Conservation (phyloP, 2,797 vertebrate species). For the Oceanodroma leucorhoa region DNA sequence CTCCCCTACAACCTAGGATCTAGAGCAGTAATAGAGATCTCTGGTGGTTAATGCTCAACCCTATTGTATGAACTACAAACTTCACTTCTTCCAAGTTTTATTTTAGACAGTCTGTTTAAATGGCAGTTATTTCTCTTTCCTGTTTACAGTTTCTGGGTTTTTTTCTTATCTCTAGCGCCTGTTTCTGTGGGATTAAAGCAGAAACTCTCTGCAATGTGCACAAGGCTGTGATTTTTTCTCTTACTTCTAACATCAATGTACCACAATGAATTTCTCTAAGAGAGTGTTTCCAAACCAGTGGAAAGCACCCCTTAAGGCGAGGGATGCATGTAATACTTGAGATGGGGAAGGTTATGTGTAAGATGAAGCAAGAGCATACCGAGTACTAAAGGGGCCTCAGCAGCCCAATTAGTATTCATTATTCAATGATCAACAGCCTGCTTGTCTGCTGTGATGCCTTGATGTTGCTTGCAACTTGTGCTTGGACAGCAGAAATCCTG, state of each 20-base stretch:
- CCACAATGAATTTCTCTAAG: background rate
- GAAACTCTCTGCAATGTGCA: background rate
- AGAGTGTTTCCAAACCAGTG: background rate
- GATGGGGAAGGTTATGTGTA: background rate
- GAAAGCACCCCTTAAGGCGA: background rate
- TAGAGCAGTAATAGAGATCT: background rate
- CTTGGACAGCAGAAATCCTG: background rate
- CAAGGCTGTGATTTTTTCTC: background rate
- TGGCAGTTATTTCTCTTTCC: background rate
- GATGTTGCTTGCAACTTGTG: background rate
- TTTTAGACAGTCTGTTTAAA: background rate
- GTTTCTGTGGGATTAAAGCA: background rate
- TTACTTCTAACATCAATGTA: background rate
- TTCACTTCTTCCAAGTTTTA: background rate
- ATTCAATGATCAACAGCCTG: background rate
- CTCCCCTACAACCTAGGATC: background rate
- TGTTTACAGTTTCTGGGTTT: background rate
- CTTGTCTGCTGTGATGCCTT: background rate
- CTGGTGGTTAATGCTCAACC: background rate
- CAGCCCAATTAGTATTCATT: background rate
- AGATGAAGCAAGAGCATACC: background rate
- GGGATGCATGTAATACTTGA: background rate
- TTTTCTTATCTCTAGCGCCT: background rate
- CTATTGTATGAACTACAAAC: background rate
- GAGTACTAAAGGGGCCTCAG: background rate